Percentiles rank a stretch among this genome's conserved stretches.
These are phyloP conservation scores for Montipora efflorescens DNA, from an alignment of 64 coral and sea anemone species.

Conservation along the genomic window DNA sequence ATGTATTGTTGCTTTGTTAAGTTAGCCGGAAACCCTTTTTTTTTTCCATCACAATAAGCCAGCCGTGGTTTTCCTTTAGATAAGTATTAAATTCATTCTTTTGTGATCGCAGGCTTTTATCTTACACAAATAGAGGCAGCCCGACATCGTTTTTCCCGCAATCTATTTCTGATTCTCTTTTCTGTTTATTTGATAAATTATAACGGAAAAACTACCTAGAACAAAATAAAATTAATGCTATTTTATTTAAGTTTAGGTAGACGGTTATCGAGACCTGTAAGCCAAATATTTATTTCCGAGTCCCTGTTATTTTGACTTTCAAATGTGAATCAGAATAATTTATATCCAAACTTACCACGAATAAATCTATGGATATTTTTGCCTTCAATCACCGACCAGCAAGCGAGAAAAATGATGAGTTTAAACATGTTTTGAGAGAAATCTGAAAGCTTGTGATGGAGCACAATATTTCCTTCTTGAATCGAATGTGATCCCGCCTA, in stretches of 20 bases:
- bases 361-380: constrained; percentile 13
- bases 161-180: too few relatives aligned
- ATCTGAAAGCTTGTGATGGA: not conserved
- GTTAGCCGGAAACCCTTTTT: too few relatives aligned
- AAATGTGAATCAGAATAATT: not conserved
- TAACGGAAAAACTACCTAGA: too few relatives aligned
- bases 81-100: too few relatives aligned
- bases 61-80: not conserved
- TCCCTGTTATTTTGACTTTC: constrained; percentile 31
- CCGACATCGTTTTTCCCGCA: too few relatives aligned
- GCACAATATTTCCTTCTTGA: not conserved
- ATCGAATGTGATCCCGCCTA: not conserved
- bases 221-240: too few relatives aligned
- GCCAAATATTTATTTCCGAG: not conserved
- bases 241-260: not conserved
- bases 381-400: constrained; percentile 5
- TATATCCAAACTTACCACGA: constrained; percentile 12
- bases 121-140: too few relatives aligned
- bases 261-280: not conserved
- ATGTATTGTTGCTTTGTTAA: not conserved
- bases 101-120: too few relatives aligned
- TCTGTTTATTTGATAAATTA: too few relatives aligned
- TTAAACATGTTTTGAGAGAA: not conserved
- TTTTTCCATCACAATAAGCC: not conserved
- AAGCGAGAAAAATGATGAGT: not conserved